These are phyloP conservation scores for Xenus cinereus DNA, from an alignment of 2,113 vertebrate genomes.

Conservation along the genomic window DNA sequence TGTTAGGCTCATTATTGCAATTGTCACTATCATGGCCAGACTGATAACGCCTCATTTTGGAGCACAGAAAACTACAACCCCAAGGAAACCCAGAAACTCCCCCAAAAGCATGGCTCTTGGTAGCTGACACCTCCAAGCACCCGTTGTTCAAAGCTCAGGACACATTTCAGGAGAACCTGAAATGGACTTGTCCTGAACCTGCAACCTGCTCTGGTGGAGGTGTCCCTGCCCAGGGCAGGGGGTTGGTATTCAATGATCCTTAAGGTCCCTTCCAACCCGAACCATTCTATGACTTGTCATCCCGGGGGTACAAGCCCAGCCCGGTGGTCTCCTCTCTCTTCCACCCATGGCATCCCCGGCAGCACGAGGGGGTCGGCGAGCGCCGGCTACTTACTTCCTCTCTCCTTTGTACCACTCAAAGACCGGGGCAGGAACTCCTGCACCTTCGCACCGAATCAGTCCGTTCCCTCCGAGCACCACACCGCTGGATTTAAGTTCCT, in stretches of 20 bases:
- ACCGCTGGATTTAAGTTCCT: conserved; percentile 92
- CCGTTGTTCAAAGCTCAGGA: fast-evolving
- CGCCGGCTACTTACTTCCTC: conserved; percentile 86
- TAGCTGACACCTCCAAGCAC: not conserved
- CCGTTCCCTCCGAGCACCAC: conserved; percentile 88
- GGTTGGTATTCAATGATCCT: no score
- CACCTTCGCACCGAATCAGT: conserved; percentile 92
- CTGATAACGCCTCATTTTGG: not conserved
- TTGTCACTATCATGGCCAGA: not conserved
- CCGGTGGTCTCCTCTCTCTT: not conserved
- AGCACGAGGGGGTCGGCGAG: not conserved
- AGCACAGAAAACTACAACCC: not conserved
- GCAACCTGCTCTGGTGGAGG: no score
- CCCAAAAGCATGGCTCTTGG: not conserved
- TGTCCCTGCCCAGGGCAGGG: no score
- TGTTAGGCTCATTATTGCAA: not conserved
- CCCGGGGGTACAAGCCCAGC: not conserved
- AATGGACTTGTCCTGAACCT: not conserved
- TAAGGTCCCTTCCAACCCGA: no score
- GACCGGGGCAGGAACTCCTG: conserved; percentile 87
- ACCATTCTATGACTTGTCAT: no score
- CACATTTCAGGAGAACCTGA: no score
- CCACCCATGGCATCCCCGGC: not conserved
- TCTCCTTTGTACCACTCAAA: conserved; percentile 99
- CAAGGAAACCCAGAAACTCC: fast-evolving